Evolutionary conservation across 2,113 vertebrate species (phyloP).

Genomic region (Hepsetus odoe): DNA sequence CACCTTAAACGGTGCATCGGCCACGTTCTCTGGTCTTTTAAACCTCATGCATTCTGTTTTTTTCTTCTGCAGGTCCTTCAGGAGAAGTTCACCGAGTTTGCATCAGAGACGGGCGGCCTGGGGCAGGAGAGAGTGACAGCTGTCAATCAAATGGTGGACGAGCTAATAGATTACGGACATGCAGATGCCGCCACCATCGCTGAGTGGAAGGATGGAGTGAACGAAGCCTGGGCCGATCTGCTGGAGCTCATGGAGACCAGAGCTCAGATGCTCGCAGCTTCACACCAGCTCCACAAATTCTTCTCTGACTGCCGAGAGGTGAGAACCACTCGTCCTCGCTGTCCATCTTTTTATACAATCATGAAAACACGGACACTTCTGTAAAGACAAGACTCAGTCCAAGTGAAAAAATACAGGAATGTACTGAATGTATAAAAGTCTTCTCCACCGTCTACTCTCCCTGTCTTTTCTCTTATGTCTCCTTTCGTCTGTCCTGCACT

Average conservation of each 20-base stretch:
- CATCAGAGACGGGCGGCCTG: constrained; percentile 83
- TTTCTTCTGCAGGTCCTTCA: constrained; percentile 77
- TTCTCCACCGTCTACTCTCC: no score
- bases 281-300: constrained; percentile 93
- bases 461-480: no score
- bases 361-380: no score
- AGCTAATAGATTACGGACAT: constrained; percentile 94
- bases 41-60: neutral
- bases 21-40: neutral
- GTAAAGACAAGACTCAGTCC: no score
- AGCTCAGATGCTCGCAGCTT: constrained; percentile 90
- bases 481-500: no score
- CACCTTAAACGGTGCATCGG: no score
- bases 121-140: constrained; percentile 90
- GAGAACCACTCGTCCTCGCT: neutral
- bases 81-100: constrained; percentile 94
- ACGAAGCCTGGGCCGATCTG: constrained; percentile 94
- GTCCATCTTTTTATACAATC: no score
- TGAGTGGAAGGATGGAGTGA: constrained; percentile 95
- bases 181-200: constrained; percentile 90
- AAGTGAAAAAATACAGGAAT: no score
- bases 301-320: constrained; percentile 91
- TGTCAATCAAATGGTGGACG: constrained; percentile 95
- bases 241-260: constrained; percentile 94
- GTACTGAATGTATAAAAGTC: no score